Base-by-base conservation (phyloP, 2,113 vertebrate genomes). In the human (Homo sapiens) region DNA sequence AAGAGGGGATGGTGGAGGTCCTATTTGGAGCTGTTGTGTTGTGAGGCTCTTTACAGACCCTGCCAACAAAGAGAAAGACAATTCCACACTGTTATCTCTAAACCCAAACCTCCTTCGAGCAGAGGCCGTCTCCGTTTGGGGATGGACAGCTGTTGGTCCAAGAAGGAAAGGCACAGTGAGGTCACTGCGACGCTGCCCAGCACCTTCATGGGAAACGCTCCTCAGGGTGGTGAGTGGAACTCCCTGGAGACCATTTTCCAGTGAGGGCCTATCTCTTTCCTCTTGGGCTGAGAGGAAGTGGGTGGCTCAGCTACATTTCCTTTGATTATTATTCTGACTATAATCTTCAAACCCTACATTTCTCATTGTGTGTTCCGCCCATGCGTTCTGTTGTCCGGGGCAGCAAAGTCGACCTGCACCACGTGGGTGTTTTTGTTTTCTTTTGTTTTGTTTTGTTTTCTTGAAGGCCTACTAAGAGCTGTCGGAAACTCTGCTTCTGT, bases 281-380 rank as follows among this genome's bases (percentile, higher is more conserved):
- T 66, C 20, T 48, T 35, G 88, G 83, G 32, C 82, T 52, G 10
- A 64, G 87, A 97, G 96, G 97, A 97, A 87, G 95, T 2, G 61
- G 45, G 86, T 94, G 89, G 83, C 94, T 97, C 59, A 32, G 59
- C 59, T 9, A 22, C 0, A 5, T 97, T 98, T 98, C 97, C 98
- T 98, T 75, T 82, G 38, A 76, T 89, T 94, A 17, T 95, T 92
- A 68, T 86, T 83, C 96, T 75, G 96, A 30, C 38, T 1, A 2
- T 82, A 61, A 55, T 93, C 96, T 97, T 95, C 52, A 90, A 76
- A 43, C 55, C 50, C 50, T 38, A 40, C 16, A 0, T 83, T 91
- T 94, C 80, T 93, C 73, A 5, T 6, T 3, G 0, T 68, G 83
- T 82, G 2, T 73, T n/a, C 43, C 3, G 2, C 23, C 0, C 7